phyloP scores from a whole-genome alignment of 2,888 invertebrate species.

The Diadromus collaris region DNA sequence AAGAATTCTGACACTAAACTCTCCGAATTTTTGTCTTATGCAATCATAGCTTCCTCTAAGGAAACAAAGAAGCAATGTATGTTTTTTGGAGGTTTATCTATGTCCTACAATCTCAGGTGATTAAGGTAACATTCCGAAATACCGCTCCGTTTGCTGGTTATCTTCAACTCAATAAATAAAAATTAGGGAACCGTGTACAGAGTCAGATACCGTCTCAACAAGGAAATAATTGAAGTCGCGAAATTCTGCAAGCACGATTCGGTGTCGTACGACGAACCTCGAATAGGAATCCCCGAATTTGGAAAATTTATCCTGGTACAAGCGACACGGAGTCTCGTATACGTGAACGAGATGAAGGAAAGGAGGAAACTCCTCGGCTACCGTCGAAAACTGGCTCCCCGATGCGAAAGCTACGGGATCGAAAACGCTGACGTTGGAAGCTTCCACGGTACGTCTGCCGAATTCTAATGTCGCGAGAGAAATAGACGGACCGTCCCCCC shows the following conservation, averaged over 20 bases:
- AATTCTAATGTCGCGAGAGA: slow-evolving; percentile 61
- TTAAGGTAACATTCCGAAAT: too few relatives aligned
- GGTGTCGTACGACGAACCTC: slow-evolving; percentile 25
- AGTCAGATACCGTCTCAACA: background rate
- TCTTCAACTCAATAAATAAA: background rate
- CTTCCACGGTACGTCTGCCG: slow-evolving; percentile 58
- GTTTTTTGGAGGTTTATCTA: too few relatives aligned
- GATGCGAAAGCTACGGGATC: slow-evolving; percentile 25
- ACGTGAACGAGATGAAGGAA: slow-evolving; percentile 43
- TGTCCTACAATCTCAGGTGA: too few relatives aligned
- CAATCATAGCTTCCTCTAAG: too few relatives aligned
- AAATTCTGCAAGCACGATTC: slow-evolving; percentile 24
- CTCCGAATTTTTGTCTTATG: too few relatives aligned
- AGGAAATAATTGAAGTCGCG: slow-evolving; percentile 13
- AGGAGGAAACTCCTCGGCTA: slow-evolving; percentile 34
- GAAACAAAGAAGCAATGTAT: too few relatives aligned
- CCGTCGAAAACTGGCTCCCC: slow-evolving; percentile 33
- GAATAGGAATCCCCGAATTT: slow-evolving; percentile 43
- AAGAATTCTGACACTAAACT: too few relatives aligned
- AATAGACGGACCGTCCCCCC: slow-evolving; percentile 45
- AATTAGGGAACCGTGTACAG: background rate
- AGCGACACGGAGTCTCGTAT: slow-evolving; percentile 3
- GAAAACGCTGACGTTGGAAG: slow-evolving; percentile 63
- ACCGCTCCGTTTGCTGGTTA: too few relatives aligned
- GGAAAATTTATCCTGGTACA: slow-evolving; percentile 23